Evolutionary conservation across 2,888 invertebrate species (phyloP).

Genomic region (Tinea semifulvella): DNA sequence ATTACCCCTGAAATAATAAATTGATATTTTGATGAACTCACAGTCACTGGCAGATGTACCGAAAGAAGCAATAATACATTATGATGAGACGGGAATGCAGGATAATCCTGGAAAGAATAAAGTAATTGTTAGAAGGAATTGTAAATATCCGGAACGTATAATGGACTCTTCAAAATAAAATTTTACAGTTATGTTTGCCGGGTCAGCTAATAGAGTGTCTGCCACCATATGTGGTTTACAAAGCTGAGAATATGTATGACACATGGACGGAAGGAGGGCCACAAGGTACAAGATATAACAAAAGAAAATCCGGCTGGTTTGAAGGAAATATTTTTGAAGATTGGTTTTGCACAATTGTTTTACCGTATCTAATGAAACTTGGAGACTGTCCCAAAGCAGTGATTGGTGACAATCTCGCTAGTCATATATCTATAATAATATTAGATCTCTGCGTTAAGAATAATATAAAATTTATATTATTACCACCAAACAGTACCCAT

Average conservation of each 20-base stretch:
- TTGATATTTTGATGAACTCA: slow-evolving; percentile 5
- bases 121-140: slow-evolving; percentile 7
- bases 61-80: slow-evolving; percentile 9
- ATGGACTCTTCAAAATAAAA: slow-evolving; percentile 15
- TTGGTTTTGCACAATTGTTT: slow-evolving; percentile 14
- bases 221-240: slow-evolving; percentile 17
- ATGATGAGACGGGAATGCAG: slow-evolving; percentile 8
- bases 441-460: slow-evolving; percentile 25
- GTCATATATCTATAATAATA: slow-evolving; percentile 24
- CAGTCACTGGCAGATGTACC: not conserved
- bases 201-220: slow-evolving; percentile 15
- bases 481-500: slow-evolving; percentile 27
- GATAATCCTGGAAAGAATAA: slow-evolving; percentile 8
- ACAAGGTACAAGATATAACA: slow-evolving; percentile 15
- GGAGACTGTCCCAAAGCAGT: slow-evolving; percentile 21
- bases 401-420: slow-evolving; percentile 30
- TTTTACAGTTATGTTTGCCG: slow-evolving; percentile 18
- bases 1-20: slow-evolving; percentile 14
- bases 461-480: slow-evolving; percentile 26
- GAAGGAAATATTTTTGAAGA: slow-evolving; percentile 17
- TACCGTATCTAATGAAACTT: not conserved
- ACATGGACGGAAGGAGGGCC: slow-evolving; percentile 17
- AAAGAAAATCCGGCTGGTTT: slow-evolving; percentile 18
- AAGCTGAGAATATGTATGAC: slow-evolving; percentile 16
- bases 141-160: slow-evolving; percentile 13